These are phyloP conservation scores for Apocrypta bakeri DNA, from an alignment of 1,140 invertebrate species.

Conservation along the genomic window DNA sequence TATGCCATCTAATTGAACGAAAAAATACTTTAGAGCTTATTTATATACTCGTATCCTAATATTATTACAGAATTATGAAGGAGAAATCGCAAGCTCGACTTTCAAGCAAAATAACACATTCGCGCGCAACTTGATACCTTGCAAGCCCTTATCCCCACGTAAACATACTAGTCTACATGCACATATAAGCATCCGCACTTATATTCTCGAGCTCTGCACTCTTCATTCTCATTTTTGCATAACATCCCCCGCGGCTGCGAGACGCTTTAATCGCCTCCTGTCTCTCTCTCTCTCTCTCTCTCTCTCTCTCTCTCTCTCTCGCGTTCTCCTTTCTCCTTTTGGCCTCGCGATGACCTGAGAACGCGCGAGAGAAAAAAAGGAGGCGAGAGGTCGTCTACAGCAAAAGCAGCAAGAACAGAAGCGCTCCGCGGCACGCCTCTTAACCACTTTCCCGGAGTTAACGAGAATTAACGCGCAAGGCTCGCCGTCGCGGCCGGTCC, in stretches of 20 bases:
- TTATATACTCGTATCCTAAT: too few relatives aligned
- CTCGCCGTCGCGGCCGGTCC: not conserved
- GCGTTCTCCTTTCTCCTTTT: not conserved
- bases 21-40: too few relatives aligned
- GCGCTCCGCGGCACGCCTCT: conserved; percentile 6
- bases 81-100: conserved; percentile 12
- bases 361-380: not conserved
- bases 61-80: too few relatives aligned
- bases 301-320: not conserved
- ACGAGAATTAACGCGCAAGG: conserved; percentile 48
- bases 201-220: not conserved
- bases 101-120: not conserved
- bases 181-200: not conserved
- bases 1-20: too few relatives aligned
- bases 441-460: conserved; percentile 38
- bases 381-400: not conserved
- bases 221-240: not conserved
- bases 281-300: not conserved
- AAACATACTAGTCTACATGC: too few relatives aligned
- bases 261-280: conserved; percentile 26
- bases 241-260: conserved; percentile 12
- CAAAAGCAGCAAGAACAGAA: not conserved
- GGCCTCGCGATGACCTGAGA: not conserved
- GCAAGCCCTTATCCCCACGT: not conserved
- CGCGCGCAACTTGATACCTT: not conserved